These are phyloP conservation scores for Trimorus sp. DNA, from an alignment of 2,888 invertebrate species.

Conservation along the genomic window DNA sequence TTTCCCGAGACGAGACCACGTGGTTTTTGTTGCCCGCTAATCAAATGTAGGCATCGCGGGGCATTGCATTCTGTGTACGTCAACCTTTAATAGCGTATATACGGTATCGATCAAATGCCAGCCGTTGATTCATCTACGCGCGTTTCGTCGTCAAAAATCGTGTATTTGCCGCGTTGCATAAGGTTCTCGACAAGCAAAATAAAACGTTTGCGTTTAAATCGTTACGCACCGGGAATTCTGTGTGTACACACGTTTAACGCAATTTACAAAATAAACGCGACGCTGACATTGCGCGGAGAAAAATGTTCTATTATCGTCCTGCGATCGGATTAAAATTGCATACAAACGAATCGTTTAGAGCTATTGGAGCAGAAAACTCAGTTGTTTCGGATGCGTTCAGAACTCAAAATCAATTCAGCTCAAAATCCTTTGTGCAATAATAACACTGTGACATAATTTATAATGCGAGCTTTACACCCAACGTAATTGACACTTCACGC, in stretches of 20 bases:
- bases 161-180: constrained; percentile 7
- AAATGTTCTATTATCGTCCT: constrained; percentile 32
- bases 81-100: constrained; percentile 36
- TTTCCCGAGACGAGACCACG: neutral
- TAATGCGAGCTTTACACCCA: too few relatives aligned
- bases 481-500: too few relatives aligned
- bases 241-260: constrained; percentile 11
- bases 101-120: constrained; percentile 53
- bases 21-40: constrained; percentile 16
- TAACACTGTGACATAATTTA: too few relatives aligned
- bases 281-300: constrained; percentile 27
- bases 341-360: constrained; percentile 28
- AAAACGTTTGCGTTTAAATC: constrained; percentile 12
- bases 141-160: constrained; percentile 36
- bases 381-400: too few relatives aligned
- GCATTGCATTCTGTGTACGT: constrained; percentile 24
- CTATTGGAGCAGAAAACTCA: too few relatives aligned
- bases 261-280: constrained; percentile 24
- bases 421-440: too few relatives aligned
- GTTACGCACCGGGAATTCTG: too few relatives aligned
- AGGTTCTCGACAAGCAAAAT: constrained; percentile 29
- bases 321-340: constrained; percentile 18
- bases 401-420: too few relatives aligned
- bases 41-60: constrained; percentile 19
- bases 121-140: constrained; percentile 52